phyloP scores from a whole-genome alignment of 2,888 invertebrate genomes.

The Meghimatium bilineatum region DNA sequence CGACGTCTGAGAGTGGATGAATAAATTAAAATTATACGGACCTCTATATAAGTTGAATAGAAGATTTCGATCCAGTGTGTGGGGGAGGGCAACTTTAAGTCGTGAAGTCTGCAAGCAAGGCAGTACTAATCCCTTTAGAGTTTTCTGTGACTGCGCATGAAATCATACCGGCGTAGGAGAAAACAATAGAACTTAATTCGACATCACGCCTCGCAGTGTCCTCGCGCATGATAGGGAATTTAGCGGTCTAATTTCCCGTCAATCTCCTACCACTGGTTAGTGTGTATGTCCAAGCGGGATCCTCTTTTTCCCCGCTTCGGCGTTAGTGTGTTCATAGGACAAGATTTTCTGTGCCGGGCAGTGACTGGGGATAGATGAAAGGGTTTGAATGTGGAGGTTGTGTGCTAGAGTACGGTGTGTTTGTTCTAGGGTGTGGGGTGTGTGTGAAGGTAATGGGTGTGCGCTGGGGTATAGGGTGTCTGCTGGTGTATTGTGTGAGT shows the following conservation, averaged over 20 bases:
- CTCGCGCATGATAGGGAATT: conserved; percentile 48
- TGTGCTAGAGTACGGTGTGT: no score
- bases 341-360: no score
- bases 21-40: background rate
- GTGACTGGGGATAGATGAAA: no score
- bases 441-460: no score
- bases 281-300: background rate
- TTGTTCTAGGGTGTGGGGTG: no score
- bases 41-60: background rate
- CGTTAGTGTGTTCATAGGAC: background rate
- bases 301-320: background rate
- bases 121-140: background rate
- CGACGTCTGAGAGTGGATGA: background rate
- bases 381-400: no score
- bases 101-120: conserved; percentile 7
- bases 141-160: conserved; percentile 3
- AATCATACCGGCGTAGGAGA: background rate
- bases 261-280: background rate
- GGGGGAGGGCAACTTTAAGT: no score
- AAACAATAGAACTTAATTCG: conserved; percentile 50
- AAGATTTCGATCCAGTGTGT: no score
- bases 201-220: conserved; percentile 37
- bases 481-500: no score
- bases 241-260: conserved; percentile 47
- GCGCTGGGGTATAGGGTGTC: no score